These are phyloP conservation scores for Portunus trituberculatus DNA, from an alignment of 1,140 invertebrate species.

Conservation along the genomic window DNA sequence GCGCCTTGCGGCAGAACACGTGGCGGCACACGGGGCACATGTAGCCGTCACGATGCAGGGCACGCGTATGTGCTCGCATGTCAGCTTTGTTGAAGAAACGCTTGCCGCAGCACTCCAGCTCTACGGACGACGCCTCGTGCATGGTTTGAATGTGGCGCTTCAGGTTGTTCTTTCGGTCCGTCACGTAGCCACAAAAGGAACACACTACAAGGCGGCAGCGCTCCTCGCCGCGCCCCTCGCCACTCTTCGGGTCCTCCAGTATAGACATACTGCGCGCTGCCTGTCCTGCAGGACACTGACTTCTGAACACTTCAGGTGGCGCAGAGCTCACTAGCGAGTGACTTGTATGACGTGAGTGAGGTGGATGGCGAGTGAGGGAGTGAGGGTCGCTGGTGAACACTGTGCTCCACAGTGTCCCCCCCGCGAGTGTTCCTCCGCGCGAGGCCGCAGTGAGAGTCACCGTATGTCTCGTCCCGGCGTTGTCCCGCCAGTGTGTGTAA, in stretches of 20 bases:
- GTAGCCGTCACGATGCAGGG: constrained; percentile 81
- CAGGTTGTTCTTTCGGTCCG: constrained; percentile 82
- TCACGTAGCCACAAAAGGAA: constrained; percentile 81
- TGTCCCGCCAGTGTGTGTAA: constrained; percentile 55
- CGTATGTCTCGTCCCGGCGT: constrained; percentile 13
- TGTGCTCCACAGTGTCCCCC: not conserved
- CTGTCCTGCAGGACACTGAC: not conserved
- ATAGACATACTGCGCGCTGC: not conserved
- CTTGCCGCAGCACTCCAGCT: constrained; percentile 81
- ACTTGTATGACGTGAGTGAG: not conserved
- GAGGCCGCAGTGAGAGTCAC: constrained; percentile 2
- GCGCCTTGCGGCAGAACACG: constrained; percentile 82
- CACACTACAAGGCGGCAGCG: constrained; percentile 65
- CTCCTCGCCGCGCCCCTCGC: not conserved
- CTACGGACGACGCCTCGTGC: constrained; percentile 81
- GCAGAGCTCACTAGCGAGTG: not conserved
- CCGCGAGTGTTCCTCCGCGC: not conserved
- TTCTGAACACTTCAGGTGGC: not conserved
- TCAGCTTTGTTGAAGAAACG: constrained; percentile 81
- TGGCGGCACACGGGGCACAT: constrained; percentile 81
- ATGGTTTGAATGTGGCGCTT: constrained; percentile 82
- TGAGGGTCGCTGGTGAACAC: not conserved
- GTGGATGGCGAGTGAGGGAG: not conserved
- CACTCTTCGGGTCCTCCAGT: not conserved
- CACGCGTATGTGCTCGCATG: constrained; percentile 80